phyloP scores from a whole-genome alignment of 2,797 vertebrate genomes.

The Diplodus puntazzo region DNA sequence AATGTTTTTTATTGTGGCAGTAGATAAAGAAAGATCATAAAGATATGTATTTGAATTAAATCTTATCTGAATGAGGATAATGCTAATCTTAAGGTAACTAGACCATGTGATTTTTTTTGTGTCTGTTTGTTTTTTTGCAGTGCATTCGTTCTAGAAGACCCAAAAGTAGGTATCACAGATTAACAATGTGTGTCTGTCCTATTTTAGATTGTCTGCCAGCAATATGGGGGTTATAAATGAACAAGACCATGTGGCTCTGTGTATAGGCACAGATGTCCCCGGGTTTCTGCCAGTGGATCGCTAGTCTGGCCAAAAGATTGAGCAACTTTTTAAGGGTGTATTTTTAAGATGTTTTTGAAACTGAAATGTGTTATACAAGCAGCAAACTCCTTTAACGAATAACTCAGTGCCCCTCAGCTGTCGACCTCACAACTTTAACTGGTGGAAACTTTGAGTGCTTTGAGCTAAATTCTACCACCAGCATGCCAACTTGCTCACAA shows the following conservation, averaged over 20 bases:
- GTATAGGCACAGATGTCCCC: too few species aligned
- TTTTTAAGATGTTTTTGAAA: too few species aligned
- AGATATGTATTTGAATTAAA: not conserved
- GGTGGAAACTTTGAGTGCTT: not conserved
- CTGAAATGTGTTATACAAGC: too few species aligned
- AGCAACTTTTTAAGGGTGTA: too few species aligned
- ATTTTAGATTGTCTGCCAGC: constrained; percentile 10
- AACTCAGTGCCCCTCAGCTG: too few species aligned
- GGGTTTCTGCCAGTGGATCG: too few species aligned
- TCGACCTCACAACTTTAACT: too few species aligned
- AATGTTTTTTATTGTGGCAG: not conserved
- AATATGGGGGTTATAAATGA: not conserved
- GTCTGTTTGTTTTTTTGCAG: not conserved
- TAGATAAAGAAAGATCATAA: not conserved
- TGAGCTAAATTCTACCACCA: not conserved
- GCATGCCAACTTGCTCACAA: not conserved
- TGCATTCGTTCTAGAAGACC: not conserved
- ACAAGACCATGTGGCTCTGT: too few species aligned
- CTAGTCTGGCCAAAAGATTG: too few species aligned
- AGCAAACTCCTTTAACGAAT: too few species aligned
- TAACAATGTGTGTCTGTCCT: not conserved
- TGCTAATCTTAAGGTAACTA: not conserved
- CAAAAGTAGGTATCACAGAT: not conserved
- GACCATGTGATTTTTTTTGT: not conserved
- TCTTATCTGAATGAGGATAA: not conserved